Evolutionary conservation across 2,888 invertebrate genomes (phyloP).

Genomic region (Ethmia dodecea): DNA sequence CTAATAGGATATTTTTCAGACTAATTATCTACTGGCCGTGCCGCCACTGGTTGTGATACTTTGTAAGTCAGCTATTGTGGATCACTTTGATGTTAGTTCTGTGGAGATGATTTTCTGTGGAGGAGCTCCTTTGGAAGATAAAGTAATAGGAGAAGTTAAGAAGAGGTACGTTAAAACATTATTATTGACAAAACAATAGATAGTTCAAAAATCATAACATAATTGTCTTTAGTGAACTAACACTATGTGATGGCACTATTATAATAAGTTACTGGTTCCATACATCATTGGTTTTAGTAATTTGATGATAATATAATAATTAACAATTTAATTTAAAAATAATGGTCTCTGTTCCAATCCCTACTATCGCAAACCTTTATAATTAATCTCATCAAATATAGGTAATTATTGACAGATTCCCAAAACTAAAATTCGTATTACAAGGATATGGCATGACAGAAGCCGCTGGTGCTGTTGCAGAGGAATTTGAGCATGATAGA

Average conservation of each 20-base stretch:
- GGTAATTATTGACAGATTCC: slow-evolving; percentile 35
- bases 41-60: slow-evolving; percentile 46
- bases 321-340: too few species aligned
- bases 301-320: too few species aligned
- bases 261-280: too few species aligned
- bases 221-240: too few species aligned
- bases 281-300: too few species aligned
- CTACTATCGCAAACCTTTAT: not conserved
- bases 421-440: slow-evolving; percentile 32
- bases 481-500: slow-evolving; percentile 28
- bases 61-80: slow-evolving; percentile 36
- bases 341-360: not conserved
- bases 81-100: slow-evolving; percentile 44
- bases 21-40: slow-evolving; percentile 31
- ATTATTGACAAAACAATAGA: too few species aligned
- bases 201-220: too few species aligned
- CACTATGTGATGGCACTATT: too few species aligned
- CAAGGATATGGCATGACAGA: slow-evolving; percentile 64
- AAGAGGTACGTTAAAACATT: slow-evolving; percentile 32
- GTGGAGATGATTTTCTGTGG: slow-evolving; percentile 39
- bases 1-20: slow-evolving; percentile 34
- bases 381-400: too few species aligned
- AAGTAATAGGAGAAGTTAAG: slow-evolving; percentile 32
- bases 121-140: slow-evolving; percentile 44
- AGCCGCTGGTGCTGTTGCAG: slow-evolving; percentile 36